Evolutionary conservation across 1,140 invertebrate species (phyloP).

Genomic region (Eupristina koningsbergeri): DNA sequence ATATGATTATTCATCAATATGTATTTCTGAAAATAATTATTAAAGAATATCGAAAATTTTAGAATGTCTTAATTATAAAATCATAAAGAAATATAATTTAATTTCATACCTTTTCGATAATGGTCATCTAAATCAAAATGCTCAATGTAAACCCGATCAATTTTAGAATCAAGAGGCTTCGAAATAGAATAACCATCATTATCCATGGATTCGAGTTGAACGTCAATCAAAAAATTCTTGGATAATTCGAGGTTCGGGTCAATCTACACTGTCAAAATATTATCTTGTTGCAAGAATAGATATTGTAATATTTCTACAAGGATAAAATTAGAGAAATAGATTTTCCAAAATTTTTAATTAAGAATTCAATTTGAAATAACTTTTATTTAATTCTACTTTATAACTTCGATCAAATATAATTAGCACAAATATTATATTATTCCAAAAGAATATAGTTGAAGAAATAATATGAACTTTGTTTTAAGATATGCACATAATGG

Average conservation of each 20-base stretch:
- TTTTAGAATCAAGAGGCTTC: constrained; percentile 56
- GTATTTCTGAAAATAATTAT: too few relatives aligned
- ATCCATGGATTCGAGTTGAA: constrained; percentile 60
- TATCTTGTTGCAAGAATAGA: not conserved
- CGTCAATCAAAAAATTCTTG: constrained; percentile 45
- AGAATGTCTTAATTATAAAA: too few relatives aligned
- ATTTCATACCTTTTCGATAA: constrained; percentile 59
- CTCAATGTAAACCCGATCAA: constrained; percentile 58
- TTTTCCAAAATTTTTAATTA: not conserved
- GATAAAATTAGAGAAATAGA: not conserved
- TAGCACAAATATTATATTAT: too few relatives aligned
- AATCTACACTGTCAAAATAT: constrained; percentile 45
- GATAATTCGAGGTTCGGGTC: constrained; percentile 21
- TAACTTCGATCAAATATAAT: too few relatives aligned
- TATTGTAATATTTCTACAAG: not conserved
- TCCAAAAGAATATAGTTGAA: too few relatives aligned
- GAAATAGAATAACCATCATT: constrained; percentile 62
- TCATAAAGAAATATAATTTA: not conserved
- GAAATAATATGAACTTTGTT: too few relatives aligned
- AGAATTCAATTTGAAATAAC: too few relatives aligned
- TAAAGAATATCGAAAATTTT: too few relatives aligned
- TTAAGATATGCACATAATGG: too few relatives aligned
- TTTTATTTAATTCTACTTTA: too few relatives aligned
- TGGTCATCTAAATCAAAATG: constrained; percentile 53
- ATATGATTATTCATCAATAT: too few relatives aligned